A percentile compares a stretch with the other conserved stretches of the same genome.
These are phyloP conservation scores for Diogma glabrata DNA, from an alignment of 2,888 invertebrate genomes.

Conservation along the genomic window DNA sequence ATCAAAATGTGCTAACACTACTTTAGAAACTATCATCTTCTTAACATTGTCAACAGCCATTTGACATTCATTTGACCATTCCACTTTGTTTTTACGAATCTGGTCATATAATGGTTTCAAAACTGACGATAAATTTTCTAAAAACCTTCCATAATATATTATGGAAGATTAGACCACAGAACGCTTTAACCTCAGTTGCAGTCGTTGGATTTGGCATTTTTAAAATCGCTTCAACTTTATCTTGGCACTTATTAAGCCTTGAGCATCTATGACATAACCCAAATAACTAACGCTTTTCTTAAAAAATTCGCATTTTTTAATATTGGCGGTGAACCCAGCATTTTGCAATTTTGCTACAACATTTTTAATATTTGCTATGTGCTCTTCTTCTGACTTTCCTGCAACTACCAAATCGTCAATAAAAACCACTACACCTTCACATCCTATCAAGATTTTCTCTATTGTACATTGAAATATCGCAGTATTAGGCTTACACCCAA, in stretches of 20 bases:
- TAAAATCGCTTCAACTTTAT: slow-evolving; percentile 19
- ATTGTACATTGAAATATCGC: slow-evolving; percentile 25
- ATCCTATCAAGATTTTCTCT: slow-evolving; percentile 12
- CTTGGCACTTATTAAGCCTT: slow-evolving; percentile 15
- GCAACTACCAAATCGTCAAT: slow-evolving; percentile 21
- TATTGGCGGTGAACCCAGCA: slow-evolving; percentile 16
- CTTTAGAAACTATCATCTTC: too few relatives aligned
- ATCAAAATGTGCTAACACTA: too few relatives aligned
- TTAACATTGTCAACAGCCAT: slow-evolving; percentile 17
- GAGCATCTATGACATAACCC: slow-evolving; percentile 13
- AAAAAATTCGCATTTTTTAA: slow-evolving; percentile 21
- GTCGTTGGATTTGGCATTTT: slow-evolving; percentile 19
- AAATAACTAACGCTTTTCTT: slow-evolving; percentile 17
- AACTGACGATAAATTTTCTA: too few relatives aligned
- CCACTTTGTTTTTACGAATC: too few relatives aligned
- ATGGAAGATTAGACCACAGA: too few relatives aligned
- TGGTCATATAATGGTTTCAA: too few relatives aligned
- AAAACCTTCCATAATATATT: too few relatives aligned
- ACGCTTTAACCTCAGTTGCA: slow-evolving; percentile 10
- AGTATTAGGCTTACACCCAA: slow-evolving; percentile 23
- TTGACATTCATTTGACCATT: too few relatives aligned
- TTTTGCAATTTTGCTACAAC: slow-evolving; percentile 15
- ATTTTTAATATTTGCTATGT: slow-evolving; percentile 15
- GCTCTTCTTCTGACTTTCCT: slow-evolving; percentile 17
- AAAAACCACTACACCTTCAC: slow-evolving; percentile 18